Evolutionary conservation across 1,140 invertebrate genomes (phyloP), one percentile per base, ranked within the genome.

Genomic region (Sesamia nonagrioides): DNA sequence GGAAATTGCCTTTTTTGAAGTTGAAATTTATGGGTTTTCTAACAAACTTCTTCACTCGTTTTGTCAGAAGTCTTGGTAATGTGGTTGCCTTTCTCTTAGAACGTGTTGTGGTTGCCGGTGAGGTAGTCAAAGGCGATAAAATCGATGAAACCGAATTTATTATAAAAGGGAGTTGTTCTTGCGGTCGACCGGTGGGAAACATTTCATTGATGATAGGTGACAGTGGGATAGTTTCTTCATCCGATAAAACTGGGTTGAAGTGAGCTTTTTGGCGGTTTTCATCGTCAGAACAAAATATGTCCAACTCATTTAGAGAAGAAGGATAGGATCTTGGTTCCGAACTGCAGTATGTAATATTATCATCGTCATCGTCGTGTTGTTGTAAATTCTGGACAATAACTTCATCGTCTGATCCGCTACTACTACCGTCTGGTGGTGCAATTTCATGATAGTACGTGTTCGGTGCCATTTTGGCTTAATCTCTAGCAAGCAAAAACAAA

Each of bases 401-500:
- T 27, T 69, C 18, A 48, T 69, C 42, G 18, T 69, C 66, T 6
- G 66, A 69, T 11, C 9, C 37, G 37, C 18, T 27, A 69, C n/a
- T 69, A 6, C 42, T 48, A 42, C 6, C 42, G 50, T 40, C 35
- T 15, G 66, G 50, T 48, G 66, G 42, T 50, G 66, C 66, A 69
- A 50, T 50, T 69, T 48, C 66, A 69, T 45, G 27, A 69, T 69
- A 6, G n/a, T 48, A 18, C 21, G 42, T 48, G 42, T 27, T 69
- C 66, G 37, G 9, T 45, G 37, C 42, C 42, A 69, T 69, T 69
- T 69, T 15, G 42, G 37, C 66, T 63, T 63, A 63, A 63, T 69
- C 66, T 48, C n/a, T 50, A 69, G 42, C 37, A 69, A 69, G 42
- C 54, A 69, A 69, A 69, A 69, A 27, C 18, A 69, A 69, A 69